Evolutionary conservation across 2,888 invertebrate genomes (phyloP).

Genomic region (Hydraecia micacea): DNA sequence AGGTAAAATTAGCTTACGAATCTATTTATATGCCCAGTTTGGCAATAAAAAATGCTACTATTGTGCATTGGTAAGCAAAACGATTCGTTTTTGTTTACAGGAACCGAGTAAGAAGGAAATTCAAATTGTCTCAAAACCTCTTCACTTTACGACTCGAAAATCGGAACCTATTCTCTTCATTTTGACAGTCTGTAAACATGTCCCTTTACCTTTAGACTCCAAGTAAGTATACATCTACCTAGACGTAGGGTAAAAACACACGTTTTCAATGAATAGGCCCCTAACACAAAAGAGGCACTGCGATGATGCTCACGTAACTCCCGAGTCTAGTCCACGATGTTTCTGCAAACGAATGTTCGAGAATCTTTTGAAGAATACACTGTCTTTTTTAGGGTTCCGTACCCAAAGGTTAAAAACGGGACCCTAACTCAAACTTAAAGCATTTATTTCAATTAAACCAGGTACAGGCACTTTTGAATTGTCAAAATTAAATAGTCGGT

Average conservation of each 20-base stretch:
- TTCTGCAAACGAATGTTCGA: conserved; percentile 56
- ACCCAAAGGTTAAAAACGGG: too few species aligned
- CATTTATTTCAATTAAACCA: too few species aligned
- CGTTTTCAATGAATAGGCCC: conserved; percentile 51
- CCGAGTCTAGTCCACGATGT: conserved; percentile 27
- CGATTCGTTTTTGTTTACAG: too few species aligned
- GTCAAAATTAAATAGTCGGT: too few species aligned
- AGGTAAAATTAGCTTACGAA: too few species aligned
- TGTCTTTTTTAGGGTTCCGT: too few species aligned
- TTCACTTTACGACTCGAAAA: background rate
- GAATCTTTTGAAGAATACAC: conserved; percentile 59
- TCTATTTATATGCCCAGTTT: too few species aligned
- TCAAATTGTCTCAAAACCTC: too few species aligned
- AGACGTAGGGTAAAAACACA: conserved; percentile 49
- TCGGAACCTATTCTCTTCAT: background rate
- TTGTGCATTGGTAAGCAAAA: too few species aligned
- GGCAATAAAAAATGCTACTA: too few species aligned
- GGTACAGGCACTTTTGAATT: too few species aligned
- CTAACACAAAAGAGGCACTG: conserved; percentile 58
- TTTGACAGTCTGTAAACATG: conserved; percentile 27
- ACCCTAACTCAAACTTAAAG: too few species aligned
- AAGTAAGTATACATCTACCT: background rate
- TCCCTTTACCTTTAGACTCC: conserved; percentile 23
- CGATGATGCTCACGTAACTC: conserved; percentile 59
- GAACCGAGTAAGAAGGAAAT: background rate